phyloP scores from a whole-genome alignment of 2,113 vertebrate species.

The Indicator maculatus region DNA sequence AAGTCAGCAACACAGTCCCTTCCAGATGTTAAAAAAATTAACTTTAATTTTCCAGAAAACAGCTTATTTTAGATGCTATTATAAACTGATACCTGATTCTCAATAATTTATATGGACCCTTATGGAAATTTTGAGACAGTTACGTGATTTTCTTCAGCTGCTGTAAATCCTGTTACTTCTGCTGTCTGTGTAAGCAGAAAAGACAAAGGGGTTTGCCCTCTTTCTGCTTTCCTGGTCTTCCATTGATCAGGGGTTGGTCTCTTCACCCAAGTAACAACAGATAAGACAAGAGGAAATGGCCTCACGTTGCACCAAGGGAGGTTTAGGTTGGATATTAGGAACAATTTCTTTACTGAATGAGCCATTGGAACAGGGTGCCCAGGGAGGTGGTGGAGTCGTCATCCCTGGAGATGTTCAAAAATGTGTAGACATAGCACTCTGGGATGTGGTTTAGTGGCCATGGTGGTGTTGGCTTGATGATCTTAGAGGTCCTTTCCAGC shows the following conservation, averaged over 20 bases:
- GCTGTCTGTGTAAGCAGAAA: neutral
- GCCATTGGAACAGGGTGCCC: too few species aligned
- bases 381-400: too few species aligned
- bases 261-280: too few species aligned
- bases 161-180: neutral
- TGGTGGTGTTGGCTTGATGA: too few species aligned
- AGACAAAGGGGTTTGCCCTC: neutral
- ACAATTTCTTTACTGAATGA: too few species aligned
- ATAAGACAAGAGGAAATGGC: too few species aligned
- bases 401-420: too few species aligned
- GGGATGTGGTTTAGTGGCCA: too few species aligned
- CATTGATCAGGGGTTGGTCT: neutral
- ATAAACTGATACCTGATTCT: neutral
- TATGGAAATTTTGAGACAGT: neutral
- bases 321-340: too few species aligned
- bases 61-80: neutral
- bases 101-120: neutral
- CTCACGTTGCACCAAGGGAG: too few species aligned
- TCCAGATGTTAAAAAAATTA: neutral
- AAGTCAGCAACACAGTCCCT: neutral
- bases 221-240: neutral
- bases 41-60: neutral
- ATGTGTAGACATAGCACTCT: too few species aligned
- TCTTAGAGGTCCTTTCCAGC: too few species aligned
- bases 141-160: neutral